Evolutionary conservation across 2,888 invertebrate species (phyloP).

Genomic region (Icerya purchasi): DNA sequence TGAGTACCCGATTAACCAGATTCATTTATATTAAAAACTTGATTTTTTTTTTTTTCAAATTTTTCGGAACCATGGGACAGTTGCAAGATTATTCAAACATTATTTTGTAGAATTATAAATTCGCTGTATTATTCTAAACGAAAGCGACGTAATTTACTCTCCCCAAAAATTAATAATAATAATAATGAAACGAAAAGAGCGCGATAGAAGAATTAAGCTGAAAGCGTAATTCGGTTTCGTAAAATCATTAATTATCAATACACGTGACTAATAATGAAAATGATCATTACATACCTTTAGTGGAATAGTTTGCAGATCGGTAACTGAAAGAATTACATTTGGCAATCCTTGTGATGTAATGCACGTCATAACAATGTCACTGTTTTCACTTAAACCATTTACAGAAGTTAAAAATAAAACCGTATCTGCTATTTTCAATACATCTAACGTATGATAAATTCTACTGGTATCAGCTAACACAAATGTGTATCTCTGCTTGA

Average conservation of each 20-base stretch:
- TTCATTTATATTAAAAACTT: no score
- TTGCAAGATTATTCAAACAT: no score
- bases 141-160: no score
- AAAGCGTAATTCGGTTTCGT: no score
- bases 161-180: no score
- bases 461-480: slow-evolving; percentile 49
- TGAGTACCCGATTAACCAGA: no score
- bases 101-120: no score
- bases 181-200: no score
- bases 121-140: no score
- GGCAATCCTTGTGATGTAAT: slow-evolving; percentile 66
- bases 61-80: no score
- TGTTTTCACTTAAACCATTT: slow-evolving; percentile 46
- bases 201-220: no score
- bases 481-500: slow-evolving; percentile 74
- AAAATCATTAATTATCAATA: background rate
- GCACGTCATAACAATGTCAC: slow-evolving; percentile 50
- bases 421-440: slow-evolving; percentile 70
- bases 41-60: no score
- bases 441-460: slow-evolving; percentile 52
- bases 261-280: background rate
- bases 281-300: slow-evolving; percentile 30
- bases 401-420: slow-evolving; percentile 58
- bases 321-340: slow-evolving; percentile 48
- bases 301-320: slow-evolving; percentile 49